Evolutionary conservation across 2,797 vertebrate genomes (phyloP).

Genomic region (Megaceryle alcyon): DNA sequence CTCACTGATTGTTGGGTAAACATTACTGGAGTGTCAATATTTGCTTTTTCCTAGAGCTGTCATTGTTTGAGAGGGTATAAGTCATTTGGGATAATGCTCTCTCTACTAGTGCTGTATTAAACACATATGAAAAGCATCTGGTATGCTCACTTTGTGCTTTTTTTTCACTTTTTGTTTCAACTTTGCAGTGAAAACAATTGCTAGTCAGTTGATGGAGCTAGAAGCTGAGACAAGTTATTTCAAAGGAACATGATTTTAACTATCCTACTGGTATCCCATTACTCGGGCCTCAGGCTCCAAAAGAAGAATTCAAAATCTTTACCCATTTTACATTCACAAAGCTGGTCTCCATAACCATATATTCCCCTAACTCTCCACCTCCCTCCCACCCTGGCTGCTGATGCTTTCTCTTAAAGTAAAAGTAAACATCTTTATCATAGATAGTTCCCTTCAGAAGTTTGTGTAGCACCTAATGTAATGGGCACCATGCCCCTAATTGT

Average conservation of each 20-base stretch:
- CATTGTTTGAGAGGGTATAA: conserved; percentile 58
- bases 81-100: conserved; percentile 54
- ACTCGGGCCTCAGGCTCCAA: not conserved
- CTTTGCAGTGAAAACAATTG: not conserved
- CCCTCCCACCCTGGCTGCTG: not conserved
- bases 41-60: conserved; percentile 71
- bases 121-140: conserved; percentile 23
- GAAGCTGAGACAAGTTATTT: not conserved
- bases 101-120: conserved; percentile 46
- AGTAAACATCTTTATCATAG: not conserved
- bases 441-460: not conserved
- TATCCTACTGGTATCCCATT: not conserved
- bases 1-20: conserved; percentile 73
- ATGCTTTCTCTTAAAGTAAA: not conserved
- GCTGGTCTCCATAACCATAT: not conserved
- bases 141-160: not conserved
- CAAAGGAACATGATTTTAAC: not conserved
- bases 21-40: conserved; percentile 75
- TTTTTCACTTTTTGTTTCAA: not conserved
- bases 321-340: not conserved
- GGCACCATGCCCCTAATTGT: not conserved
- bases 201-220: not conserved
- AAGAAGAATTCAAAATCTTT: not conserved
- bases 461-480: not conserved
- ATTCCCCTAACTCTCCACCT: not conserved